Conservation (phyloP, 2,888 invertebrate species). For the Cyrtodaria siliqua region DNA sequence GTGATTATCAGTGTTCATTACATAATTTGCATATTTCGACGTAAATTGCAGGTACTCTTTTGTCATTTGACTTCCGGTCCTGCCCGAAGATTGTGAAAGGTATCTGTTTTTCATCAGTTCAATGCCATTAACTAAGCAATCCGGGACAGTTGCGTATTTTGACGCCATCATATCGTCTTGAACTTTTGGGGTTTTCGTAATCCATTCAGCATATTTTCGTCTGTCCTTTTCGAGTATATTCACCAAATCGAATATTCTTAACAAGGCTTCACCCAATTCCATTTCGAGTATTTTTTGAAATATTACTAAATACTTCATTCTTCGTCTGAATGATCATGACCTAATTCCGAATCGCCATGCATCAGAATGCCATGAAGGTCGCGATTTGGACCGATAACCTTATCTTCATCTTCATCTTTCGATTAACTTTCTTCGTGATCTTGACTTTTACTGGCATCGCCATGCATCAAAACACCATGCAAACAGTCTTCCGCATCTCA, state of each 20-base stretch:
- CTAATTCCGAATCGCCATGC: conserved; percentile 60
- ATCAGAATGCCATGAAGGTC: conserved; percentile 67
- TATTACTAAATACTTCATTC: conserved; percentile 47
- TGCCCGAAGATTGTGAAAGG: conserved; percentile 33
- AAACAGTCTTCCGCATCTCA: conserved; percentile 46
- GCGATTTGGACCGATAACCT: conserved; percentile 52
- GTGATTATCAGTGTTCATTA: conserved; percentile 19
- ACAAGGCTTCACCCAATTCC: conserved; percentile 50
- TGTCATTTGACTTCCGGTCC: conserved; percentile 8
- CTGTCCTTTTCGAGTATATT: conserved; percentile 54
- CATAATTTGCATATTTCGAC: conserved; percentile 45
- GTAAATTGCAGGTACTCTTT: conserved; percentile 56
- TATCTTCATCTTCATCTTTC: no score
- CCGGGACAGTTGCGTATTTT: conserved; percentile 55
- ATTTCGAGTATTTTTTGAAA: conserved; percentile 41
- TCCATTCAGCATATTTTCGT: conserved; percentile 64
- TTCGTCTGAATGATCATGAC: conserved; percentile 20
- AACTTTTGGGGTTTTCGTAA: conserved; percentile 41
- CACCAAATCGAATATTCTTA: conserved; percentile 56
- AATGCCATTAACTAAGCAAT: conserved; percentile 59
- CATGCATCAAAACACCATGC: conserved; percentile 68
- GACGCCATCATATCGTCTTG: conserved; percentile 44
- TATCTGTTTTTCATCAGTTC: conserved; percentile 67
- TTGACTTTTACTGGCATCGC: conserved; percentile 46
- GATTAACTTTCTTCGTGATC: conserved; percentile 12